Evolutionary conservation across 1,140 invertebrate species (phyloP).

Genomic region (Drosophila serrata): DNA sequence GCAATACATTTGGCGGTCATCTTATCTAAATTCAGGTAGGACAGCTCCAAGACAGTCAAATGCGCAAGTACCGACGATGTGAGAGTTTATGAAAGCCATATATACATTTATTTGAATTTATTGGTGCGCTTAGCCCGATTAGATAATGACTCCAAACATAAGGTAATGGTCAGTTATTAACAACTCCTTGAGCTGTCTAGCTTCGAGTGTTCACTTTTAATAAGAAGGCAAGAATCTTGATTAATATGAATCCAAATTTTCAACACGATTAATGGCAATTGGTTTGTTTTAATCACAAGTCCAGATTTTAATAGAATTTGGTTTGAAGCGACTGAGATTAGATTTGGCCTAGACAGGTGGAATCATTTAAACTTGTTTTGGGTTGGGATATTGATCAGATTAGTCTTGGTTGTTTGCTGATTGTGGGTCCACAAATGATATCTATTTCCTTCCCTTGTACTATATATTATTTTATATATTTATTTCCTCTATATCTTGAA

Average conservation of each 20-base stretch:
- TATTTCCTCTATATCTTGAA: not conserved
- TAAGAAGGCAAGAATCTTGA: not conserved
- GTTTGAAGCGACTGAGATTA: constrained; percentile 13
- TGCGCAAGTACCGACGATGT: not conserved
- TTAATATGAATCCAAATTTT: constrained; percentile 1
- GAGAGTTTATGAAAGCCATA: not conserved
- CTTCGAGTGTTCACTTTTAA: not conserved
- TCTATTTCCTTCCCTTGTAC: no score
- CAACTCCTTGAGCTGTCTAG: constrained; percentile 17
- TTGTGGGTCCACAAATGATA: not conserved
- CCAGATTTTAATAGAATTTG: not conserved
- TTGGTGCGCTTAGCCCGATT: constrained; percentile 7
- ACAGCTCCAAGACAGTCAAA: not conserved
- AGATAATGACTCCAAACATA: constrained; percentile 17
- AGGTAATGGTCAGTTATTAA: constrained; percentile 8
- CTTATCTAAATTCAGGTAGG: constrained; percentile 2
- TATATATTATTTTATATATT: not conserved
- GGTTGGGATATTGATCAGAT: not conserved
- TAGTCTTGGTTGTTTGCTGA: not conserved
- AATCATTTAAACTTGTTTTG: not conserved
- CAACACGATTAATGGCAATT: constrained; percentile 3
- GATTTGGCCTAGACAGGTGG: constrained; percentile 1
- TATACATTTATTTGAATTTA: constrained; percentile 31
- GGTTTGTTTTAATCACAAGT: not conserved
- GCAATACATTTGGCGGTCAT: not conserved